A percentile compares a stretch with the other conserved stretches of the same genome.
Conservation (phyloP, 1,140 invertebrate genomes). For the Euura lappo region DNA sequence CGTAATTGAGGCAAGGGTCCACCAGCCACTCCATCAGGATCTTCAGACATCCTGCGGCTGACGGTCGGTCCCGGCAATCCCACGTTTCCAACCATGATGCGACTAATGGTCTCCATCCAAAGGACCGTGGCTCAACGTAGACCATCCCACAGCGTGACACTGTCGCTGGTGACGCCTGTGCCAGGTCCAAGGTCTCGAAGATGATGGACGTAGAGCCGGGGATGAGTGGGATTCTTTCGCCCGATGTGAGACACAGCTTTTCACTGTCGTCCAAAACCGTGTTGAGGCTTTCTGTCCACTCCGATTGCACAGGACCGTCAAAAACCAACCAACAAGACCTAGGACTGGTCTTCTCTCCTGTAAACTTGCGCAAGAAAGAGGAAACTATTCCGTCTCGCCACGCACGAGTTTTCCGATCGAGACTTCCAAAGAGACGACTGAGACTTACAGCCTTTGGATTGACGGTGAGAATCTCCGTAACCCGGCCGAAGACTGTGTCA, state of each 20-base stretch:
- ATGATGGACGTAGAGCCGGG: slow-evolving; percentile 65
- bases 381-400: slow-evolving; percentile 71
- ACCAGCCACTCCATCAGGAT: slow-evolving; percentile 67
- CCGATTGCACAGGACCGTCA: slow-evolving; percentile 71
- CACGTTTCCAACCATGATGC: slow-evolving; percentile 59
- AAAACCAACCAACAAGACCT: slow-evolving; percentile 66
- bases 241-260: slow-evolving; percentile 60
- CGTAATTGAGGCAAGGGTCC: slow-evolving; percentile 55
- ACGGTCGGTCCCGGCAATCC: slow-evolving; percentile 36
- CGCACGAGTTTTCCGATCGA: slow-evolving; percentile 66
- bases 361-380: slow-evolving; percentile 51
- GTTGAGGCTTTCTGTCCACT: slow-evolving; percentile 75
- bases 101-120: slow-evolving; percentile 54
- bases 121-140: slow-evolving; percentile 63
- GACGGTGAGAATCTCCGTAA: slow-evolving; percentile 63
- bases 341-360: slow-evolving; percentile 41
- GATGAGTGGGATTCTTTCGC: slow-evolving; percentile 68
- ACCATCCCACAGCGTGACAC: slow-evolving; percentile 74
- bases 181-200: slow-evolving; percentile 72
- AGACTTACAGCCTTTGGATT: slow-evolving; percentile 71
- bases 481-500: slow-evolving; percentile 48
- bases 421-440: slow-evolving; percentile 68
- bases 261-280: slow-evolving; percentile 72
- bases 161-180: slow-evolving; percentile 66
- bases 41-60: slow-evolving; percentile 43